Evolutionary conservation across 2,113 vertebrate species (phyloP).

Genomic region (Callipepla californica): DNA sequence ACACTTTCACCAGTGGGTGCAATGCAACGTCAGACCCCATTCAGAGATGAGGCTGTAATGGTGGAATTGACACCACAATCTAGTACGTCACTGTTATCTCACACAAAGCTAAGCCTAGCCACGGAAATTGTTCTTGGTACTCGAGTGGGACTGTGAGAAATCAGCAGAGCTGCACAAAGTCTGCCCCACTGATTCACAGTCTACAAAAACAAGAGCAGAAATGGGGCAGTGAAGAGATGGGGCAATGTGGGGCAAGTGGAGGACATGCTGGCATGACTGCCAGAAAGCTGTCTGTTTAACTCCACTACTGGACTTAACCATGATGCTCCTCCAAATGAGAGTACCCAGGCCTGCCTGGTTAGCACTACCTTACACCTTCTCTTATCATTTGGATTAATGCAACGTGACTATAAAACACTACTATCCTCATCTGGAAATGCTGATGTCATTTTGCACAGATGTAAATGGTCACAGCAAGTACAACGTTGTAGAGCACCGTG

Average conservation of each 20-base stretch:
- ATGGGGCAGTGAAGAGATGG: not conserved
- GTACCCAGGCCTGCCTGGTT: not conserved
- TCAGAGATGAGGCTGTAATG: fast-evolving
- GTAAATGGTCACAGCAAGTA: not conserved
- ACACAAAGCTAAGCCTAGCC: not conserved
- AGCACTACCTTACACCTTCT: not conserved
- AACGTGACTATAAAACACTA: not conserved
- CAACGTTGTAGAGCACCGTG: not conserved
- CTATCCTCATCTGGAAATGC: not conserved
- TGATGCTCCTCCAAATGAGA: not conserved
- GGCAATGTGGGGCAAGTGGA: not conserved
- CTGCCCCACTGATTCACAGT: not conserved
- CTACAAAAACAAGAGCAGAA: not conserved
- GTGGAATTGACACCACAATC: not conserved
- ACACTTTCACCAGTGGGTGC: not conserved
- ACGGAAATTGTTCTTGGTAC: not conserved
- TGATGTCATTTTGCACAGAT: not conserved
- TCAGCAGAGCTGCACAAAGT: not conserved
- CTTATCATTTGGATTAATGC: not conserved
- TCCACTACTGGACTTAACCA: not conserved
- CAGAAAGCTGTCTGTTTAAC: not conserved
- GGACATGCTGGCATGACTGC: not conserved
- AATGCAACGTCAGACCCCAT: not conserved
- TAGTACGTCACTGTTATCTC: not conserved
- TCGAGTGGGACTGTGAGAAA: not conserved